phyloP scores from a whole-genome alignment of 1,140 invertebrate genomes.

The Drosophila trapezifrons region DNA sequence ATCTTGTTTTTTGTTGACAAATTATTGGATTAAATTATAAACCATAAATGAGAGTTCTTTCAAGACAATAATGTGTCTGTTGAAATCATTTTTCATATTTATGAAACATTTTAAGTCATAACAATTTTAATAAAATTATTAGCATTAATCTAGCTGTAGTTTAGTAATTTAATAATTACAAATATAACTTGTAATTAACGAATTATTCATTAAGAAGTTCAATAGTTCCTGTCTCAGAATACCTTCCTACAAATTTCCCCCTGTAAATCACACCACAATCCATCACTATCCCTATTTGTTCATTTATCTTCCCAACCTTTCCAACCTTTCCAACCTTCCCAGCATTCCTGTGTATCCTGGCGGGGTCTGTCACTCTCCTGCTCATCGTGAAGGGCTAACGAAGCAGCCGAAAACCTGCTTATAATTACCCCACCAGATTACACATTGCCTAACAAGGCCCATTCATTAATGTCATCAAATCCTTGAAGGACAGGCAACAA shows the following conservation, averaged over 20 bases:
- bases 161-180: not conserved
- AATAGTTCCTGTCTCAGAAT: too few relatives aligned
- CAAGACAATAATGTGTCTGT: too few relatives aligned
- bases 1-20: too few relatives aligned
- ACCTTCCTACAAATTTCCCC: not conserved
- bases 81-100: too few relatives aligned
- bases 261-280: constrained; percentile 9
- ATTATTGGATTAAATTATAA: too few relatives aligned
- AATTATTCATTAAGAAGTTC: not conserved
- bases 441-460: constrained; percentile 69
- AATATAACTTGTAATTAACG: not conserved
- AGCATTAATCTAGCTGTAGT: too few relatives aligned
- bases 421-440: constrained; percentile 74
- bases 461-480: constrained; percentile 76
- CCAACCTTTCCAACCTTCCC: constrained; percentile 5
- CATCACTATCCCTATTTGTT: constrained; percentile 22
- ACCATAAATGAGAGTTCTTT: too few relatives aligned
- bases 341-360: not conserved
- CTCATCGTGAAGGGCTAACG: constrained; percentile 27
- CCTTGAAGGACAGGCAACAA: constrained; percentile 57
- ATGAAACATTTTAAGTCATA: too few relatives aligned
- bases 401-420: constrained; percentile 51
- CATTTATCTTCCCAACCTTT: constrained; percentile 32
- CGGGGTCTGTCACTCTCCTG: not conserved
- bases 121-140: too few relatives aligned